phyloP scores from a whole-genome alignment of 2,888 invertebrate species.

The Peribatodes rhomboidaria region DNA sequence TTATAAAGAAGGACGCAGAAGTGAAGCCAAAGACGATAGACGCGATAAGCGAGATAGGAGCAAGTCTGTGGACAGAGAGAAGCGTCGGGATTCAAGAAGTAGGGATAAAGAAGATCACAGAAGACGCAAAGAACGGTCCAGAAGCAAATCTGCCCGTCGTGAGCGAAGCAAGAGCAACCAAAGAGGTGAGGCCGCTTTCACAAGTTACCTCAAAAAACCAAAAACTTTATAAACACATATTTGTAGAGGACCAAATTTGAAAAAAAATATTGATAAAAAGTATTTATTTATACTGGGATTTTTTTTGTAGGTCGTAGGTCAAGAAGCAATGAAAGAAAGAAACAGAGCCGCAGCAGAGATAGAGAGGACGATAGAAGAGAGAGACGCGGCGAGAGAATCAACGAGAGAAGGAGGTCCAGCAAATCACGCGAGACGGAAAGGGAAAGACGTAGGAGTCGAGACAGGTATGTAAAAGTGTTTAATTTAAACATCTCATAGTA shows the following conservation, averaged over 20 bases:
- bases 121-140: conserved; percentile 19
- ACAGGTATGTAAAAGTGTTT: conserved; percentile 21
- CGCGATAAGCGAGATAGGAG: conserved; percentile 37
- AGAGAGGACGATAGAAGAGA: conserved; percentile 41
- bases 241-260: background rate
- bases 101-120: conserved; percentile 37
- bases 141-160: conserved; percentile 18
- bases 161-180: conserved; percentile 36
- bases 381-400: conserved; percentile 28
- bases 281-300: no score
- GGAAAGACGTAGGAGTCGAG: conserved; percentile 48
- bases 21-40: conserved; percentile 45
- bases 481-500: no score
- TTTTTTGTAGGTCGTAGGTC: conserved; percentile 22
- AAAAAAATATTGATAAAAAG: no score
- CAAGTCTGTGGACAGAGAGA: conserved; percentile 44
- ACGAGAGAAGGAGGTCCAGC: conserved; percentile 21
- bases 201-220: background rate
- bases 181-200: conserved; percentile 7
- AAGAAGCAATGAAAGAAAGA: conserved; percentile 23
- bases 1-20: conserved; percentile 36
- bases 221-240: background rate
- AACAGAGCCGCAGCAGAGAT: conserved; percentile 56
- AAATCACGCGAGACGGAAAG: conserved; percentile 31
- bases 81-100: conserved; percentile 43